Percentiles rank a stretch among this genome's conserved stretches.
Conservation (phyloP, 2,113 vertebrate species). For the Calidris pygmaea region DNA sequence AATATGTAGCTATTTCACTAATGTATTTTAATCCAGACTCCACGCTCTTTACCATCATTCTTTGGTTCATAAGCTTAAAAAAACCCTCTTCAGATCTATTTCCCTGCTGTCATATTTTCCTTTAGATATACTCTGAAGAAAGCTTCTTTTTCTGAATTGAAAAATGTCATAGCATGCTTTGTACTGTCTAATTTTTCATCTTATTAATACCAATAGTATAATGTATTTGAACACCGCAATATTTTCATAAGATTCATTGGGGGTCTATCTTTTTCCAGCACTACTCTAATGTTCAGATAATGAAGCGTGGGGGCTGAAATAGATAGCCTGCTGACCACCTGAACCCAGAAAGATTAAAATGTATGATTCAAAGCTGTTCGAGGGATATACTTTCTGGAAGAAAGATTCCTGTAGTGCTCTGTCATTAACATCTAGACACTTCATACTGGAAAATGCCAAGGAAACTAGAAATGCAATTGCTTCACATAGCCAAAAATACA, state of each 20-base stretch:
- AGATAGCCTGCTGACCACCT: conserved; percentile 71
- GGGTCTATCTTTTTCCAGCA: conserved; percentile 67
- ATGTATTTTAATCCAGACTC: not conserved
- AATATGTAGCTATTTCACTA: not conserved
- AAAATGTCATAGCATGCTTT: conserved; percentile 62
- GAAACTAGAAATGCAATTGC: not conserved
- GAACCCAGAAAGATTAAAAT: conserved; percentile 69
- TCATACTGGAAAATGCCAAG: conserved; percentile 47
- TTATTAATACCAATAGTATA: conserved; percentile 67
- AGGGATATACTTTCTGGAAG: conserved; percentile 42
- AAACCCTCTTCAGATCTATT: conserved; percentile 55
- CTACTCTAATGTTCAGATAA: conserved; percentile 67
- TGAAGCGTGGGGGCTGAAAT: conserved; percentile 60
- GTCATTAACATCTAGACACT: conserved; percentile 63
- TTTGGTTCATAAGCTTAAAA: conserved; percentile 41
- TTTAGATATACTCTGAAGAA: conserved; percentile 47
- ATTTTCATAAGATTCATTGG: conserved; percentile 72
- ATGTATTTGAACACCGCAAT: conserved; percentile 48
- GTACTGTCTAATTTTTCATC: conserved; percentile 70
- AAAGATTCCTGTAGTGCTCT: conserved; percentile 38
- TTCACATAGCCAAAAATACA: conserved; percentile 15
- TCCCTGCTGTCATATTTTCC: conserved; percentile 63
- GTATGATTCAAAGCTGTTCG: conserved; percentile 8
- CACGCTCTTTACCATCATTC: conserved; percentile 12
- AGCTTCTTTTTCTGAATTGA: conserved; percentile 55